Percentiles rank a stretch among this genome's conserved stretches.
These are phyloP conservation scores for Pediacus dermestoides DNA, from an alignment of 2,888 invertebrate species.

Conservation along the genomic window DNA sequence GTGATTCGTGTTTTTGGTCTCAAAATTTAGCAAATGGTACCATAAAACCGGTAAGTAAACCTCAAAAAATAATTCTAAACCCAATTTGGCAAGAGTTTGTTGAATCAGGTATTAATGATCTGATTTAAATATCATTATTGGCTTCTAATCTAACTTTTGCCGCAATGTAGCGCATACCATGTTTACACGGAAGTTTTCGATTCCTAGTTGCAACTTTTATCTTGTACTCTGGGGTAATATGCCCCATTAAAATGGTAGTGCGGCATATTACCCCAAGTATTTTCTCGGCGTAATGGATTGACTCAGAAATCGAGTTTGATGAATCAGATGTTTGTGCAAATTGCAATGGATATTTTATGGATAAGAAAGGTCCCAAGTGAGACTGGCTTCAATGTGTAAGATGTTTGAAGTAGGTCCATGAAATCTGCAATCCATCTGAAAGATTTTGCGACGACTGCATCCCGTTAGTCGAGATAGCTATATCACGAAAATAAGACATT, in stretches of 20 bases:
- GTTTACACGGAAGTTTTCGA: too few relatives aligned
- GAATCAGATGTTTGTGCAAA: conserved; percentile 14
- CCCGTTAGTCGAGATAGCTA: conserved; percentile 13
- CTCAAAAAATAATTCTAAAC: conserved; percentile 6
- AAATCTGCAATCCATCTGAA: conserved; percentile 13
- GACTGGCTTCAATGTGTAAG: too few relatives aligned
- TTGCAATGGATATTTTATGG: conserved; percentile 14
- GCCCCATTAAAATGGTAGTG: conserved; percentile 14
- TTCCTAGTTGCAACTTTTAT: conserved; percentile 8
- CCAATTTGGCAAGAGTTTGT: conserved; percentile 4
- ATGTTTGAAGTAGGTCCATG: conserved; percentile 14
- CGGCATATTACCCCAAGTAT: conserved; percentile 15
- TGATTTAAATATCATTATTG: conserved; percentile 2
- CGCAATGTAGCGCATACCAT: conserved; percentile 10
- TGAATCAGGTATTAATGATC: conserved; percentile 6
- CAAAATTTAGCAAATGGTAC: conserved; percentile 1
- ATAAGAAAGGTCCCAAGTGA: conserved; percentile 13
- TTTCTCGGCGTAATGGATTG: too few relatives aligned
- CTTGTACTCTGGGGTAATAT: conserved; percentile 14
- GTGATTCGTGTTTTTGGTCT: conserved; percentile 6
- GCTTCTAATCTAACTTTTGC: conserved; percentile 6
- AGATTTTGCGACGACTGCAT: conserved; percentile 13
- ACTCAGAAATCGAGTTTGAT: conserved; percentile 9
- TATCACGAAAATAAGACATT: too few relatives aligned
- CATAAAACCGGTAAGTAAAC: conserved; percentile 8